Evolutionary conservation across 2,113 vertebrate species (phyloP), one percentile per base, ranked within the genome.

Genomic region (Oceanites oceanicus): DNA sequence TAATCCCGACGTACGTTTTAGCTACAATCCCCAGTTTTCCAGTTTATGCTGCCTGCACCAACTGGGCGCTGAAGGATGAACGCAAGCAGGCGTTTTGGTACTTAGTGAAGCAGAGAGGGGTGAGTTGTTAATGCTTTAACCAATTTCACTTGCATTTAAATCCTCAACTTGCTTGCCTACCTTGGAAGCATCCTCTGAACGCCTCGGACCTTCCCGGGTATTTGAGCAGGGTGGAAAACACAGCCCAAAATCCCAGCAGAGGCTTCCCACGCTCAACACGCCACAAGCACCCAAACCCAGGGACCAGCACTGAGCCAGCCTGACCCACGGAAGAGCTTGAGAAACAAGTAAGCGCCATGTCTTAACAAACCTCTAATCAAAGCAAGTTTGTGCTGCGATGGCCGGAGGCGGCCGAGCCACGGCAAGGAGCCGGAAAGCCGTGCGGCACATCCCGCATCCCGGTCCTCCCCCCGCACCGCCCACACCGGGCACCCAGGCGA

Each of bases 401-500:
- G 44, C 72, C 7, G 17, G 71, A 29, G 47, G 52, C 10, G 7
- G 59, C 38, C 2, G 10, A 52, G 72, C 66, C 16, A 13, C 0
- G 4, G 59, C 53, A 42, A 38, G 0, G 6, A 74, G 84, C 42
- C 2, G 13, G 42, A n/a, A 40, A 62, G 34, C 53, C 0, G 0
- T 0, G 6, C 5, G 2, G 75, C 36, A 21, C 72, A 80, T 56
- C 84, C 84, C 10, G 15, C 66, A 78, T 36, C 56, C 15, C 0
- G 0, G 9, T 10, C 34, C 45, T 58, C 58, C 47, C 79, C 9
- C 55, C 6, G 6, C 21, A 9, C 18, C 6, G 5, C 8, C 11
- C 10, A 1, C 44, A 14, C 0, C 0, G 0, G 36, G 34, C 49
- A 88, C 45, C 40, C 66, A 3, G 2, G 16, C 0, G 4, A 50